Evolutionary conservation across 2,888 invertebrate genomes (phyloP).

Genomic region (Zootermopsis nevadensis): DNA sequence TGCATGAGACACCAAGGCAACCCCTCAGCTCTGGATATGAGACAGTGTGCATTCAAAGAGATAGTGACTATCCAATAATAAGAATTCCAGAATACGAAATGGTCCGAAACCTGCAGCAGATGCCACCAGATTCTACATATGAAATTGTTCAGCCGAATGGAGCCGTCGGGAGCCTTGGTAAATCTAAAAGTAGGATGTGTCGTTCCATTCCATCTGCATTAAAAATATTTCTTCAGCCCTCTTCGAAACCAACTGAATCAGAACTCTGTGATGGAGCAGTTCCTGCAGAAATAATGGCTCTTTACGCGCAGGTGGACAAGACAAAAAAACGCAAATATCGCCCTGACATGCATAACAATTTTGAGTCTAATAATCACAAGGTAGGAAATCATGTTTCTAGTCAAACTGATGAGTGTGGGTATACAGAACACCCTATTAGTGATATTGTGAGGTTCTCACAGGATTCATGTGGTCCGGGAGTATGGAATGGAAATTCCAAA

Average conservation of each 20-base stretch:
- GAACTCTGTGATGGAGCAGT: conserved; percentile 48
- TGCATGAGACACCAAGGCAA: conserved; percentile 45
- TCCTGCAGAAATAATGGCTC: conserved; percentile 55
- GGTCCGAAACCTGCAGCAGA: conserved; percentile 45
- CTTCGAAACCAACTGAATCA: conserved; percentile 40
- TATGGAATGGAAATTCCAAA: conserved; percentile 45
- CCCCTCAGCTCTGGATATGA: conserved; percentile 54
- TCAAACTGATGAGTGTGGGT: conserved; percentile 47
- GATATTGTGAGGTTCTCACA: conserved; percentile 44
- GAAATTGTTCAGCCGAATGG: conserved; percentile 50
- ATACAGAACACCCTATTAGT: conserved; percentile 44
- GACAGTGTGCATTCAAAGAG: conserved; percentile 48
- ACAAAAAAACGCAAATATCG: conserved; percentile 55
- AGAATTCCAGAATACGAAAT: conserved; percentile 52
- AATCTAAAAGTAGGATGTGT: conserved; percentile 37
- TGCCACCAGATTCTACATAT: conserved; percentile 50
- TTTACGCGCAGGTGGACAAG: conserved; percentile 57
- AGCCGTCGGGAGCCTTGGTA: conserved; percentile 31
- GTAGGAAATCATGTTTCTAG: conserved; percentile 35
- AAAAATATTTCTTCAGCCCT: conserved; percentile 49
- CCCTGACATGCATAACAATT: conserved; percentile 34
- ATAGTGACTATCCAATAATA: conserved; percentile 12
- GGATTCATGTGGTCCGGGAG: conserved; percentile 39
- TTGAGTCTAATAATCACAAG: conserved; percentile 19
- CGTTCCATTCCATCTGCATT: conserved; percentile 49